Conservation (phyloP, 2,113 vertebrate species). For the Siphamia tubifer region DNA sequence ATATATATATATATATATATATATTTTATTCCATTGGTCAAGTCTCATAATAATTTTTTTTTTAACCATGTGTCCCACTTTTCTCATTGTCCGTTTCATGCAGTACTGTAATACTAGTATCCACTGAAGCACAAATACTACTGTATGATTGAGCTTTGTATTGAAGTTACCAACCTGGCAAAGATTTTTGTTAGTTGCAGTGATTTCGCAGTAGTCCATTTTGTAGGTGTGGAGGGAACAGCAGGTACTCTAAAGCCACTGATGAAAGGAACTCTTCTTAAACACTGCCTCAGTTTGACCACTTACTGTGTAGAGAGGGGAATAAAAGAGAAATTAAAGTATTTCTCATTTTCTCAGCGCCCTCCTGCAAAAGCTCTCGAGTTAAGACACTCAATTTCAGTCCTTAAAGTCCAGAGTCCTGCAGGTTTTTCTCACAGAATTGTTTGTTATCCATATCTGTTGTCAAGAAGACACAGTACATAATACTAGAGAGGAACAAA, state of each 20-base stretch:
- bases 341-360: constrained; percentile 22
- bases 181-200: neutral
- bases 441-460: neutral
- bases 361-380: neutral
- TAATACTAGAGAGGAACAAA: neutral
- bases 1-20: too few relatives aligned
- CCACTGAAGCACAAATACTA: neutral
- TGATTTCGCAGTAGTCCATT: neutral
- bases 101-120: neutral
- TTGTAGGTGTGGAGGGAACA: constrained; percentile 17
- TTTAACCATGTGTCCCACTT: neutral
- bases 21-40: too few relatives aligned
- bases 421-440: neutral
- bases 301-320: neutral
- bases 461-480: neutral
- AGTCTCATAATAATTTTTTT: too few relatives aligned
- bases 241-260: neutral
- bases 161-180: neutral
- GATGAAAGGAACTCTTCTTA: constrained; percentile 9
- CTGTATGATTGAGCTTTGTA: neutral
- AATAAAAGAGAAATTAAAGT: constrained; percentile 16
- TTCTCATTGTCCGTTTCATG: neutral
- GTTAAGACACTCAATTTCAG: neutral
- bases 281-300: neutral
- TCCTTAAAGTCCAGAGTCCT: constrained; percentile 3